phyloP scores from a whole-genome alignment of 2,113 vertebrate genomes.

The Loxodonta africana region DNA sequence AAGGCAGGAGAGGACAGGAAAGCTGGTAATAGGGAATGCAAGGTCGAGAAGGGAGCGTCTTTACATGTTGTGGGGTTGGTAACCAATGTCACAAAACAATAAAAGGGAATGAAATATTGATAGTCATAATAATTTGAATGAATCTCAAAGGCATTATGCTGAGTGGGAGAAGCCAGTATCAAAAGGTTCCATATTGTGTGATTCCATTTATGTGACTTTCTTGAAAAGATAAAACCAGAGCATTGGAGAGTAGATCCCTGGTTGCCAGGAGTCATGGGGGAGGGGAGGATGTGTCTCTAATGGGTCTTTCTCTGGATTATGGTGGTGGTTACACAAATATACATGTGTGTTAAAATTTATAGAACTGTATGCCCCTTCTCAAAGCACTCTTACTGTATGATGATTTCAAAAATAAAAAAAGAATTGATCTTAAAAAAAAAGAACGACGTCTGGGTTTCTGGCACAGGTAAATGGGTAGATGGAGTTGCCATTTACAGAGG shows the following conservation, averaged over 20 bases:
- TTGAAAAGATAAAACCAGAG: not conserved
- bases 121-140: too few species aligned
- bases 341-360: too few species aligned
- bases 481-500: not conserved
- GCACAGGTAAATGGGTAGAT: not conserved
- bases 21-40: too few species aligned
- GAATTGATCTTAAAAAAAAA: not conserved
- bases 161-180: too few species aligned
- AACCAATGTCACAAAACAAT: too few species aligned
- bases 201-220: too few species aligned
- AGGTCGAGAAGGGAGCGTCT: too few species aligned
- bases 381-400: not conserved
- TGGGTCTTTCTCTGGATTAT: not conserved
- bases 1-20: too few species aligned
- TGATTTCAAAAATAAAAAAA: not conserved
- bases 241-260: not conserved
- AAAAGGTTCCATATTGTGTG: too few species aligned
- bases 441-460: not conserved
- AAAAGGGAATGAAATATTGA: too few species aligned
- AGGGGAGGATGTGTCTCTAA: not conserved
- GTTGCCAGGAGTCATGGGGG: not conserved
- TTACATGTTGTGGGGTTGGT: too few species aligned
- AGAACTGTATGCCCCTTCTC: not conserved
- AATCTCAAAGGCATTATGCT: too few species aligned
- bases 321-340: slow-evolving; percentile 10